Conservation (phyloP, 1,140 invertebrate genomes). For the Drosophila lini region DNA sequence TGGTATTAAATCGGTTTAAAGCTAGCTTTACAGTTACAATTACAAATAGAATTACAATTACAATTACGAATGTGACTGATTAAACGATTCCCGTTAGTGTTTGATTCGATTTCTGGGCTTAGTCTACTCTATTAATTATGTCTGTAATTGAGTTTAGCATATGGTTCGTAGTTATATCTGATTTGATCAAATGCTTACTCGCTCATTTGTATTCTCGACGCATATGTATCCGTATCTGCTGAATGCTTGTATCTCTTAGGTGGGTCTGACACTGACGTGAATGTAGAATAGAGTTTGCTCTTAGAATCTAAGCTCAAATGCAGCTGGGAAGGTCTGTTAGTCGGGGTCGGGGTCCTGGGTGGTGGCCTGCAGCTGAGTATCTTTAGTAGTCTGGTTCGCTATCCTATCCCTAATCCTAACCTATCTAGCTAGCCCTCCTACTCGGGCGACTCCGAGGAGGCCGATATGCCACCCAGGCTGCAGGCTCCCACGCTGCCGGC, state of each 20-base stretch:
- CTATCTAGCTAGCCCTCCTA: constrained; percentile 53
- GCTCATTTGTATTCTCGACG: constrained; percentile 45
- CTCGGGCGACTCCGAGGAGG: constrained; percentile 74
- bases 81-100: constrained; percentile 65
- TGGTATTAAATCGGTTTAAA: constrained; percentile 54
- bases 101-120: constrained; percentile 29
- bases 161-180: constrained; percentile 61
- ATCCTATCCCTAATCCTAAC: constrained; percentile 5
- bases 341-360: background rate
- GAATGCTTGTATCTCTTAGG: constrained; percentile 58
- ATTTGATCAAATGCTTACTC: constrained; percentile 74
- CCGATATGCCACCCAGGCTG: constrained; percentile 83
- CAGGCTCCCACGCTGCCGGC: constrained; percentile 73
- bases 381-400: constrained; percentile 52
- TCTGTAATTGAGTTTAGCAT: constrained; percentile 28
- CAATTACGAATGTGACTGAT: constrained; percentile 43
- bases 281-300: constrained; percentile 38
- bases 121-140: constrained; percentile 31
- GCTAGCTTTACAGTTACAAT: constrained; percentile 67
- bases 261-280: constrained; percentile 55
- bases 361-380: constrained; percentile 42
- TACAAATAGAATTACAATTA: constrained; percentile 44
- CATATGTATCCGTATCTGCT: constrained; percentile 60
- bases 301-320: constrained; percentile 49
- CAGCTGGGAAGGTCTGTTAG: constrained; percentile 19